Evolutionary conservation across 2,888 invertebrate species (phyloP), one percentile per base, ranked within the genome.

Genomic region (Aromia moschata): DNA sequence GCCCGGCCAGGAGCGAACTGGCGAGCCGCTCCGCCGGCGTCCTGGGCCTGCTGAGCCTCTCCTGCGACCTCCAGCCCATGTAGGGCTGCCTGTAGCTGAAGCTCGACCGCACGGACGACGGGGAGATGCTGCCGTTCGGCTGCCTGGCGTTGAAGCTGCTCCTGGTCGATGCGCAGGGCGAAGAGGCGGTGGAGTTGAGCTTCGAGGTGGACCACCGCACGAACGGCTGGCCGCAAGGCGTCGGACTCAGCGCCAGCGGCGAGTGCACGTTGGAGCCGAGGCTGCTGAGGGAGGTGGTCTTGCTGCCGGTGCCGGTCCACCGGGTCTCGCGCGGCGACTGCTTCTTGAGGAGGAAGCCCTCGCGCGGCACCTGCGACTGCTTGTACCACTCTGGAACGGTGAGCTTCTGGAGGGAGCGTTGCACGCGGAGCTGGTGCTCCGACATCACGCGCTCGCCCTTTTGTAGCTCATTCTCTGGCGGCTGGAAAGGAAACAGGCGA

Each of bases 371-470:
- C 65, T 88, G 87, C 45, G 89, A 89, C 55, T 78, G 77, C 65
- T 89, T 89, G 83, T 89, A 96, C 97, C 97, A 97, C 80, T 96
- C 95, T 62, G 97, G 97, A 65, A 97, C 91, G 83, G 95, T 93
- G 72, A 97, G 89, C 77, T 94, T 93, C 82, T 96, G 95, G 76
- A 97, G 83, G 51, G 96, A 96, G 72, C 94, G 90, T 81, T 95
- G 94, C 63, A 97, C 93, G 70, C 96, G 88, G 68, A 96, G 84
- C 82, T 97, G 96, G 83, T 96, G 95, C 83, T 96, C 96, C 64
- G 96, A 96, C 77, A 95, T 89, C 77, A 90, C 89, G 62, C 92
- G 87, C 78, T 91, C 91, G 79, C 89, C 89, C 84, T 93, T 93
- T 84, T 94, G 93, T 78, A 94, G 86, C 82, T 94, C 93, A 89